Conservation (phyloP, 2,888 invertebrate genomes). For the Carpatolechia fugitivella region DNA sequence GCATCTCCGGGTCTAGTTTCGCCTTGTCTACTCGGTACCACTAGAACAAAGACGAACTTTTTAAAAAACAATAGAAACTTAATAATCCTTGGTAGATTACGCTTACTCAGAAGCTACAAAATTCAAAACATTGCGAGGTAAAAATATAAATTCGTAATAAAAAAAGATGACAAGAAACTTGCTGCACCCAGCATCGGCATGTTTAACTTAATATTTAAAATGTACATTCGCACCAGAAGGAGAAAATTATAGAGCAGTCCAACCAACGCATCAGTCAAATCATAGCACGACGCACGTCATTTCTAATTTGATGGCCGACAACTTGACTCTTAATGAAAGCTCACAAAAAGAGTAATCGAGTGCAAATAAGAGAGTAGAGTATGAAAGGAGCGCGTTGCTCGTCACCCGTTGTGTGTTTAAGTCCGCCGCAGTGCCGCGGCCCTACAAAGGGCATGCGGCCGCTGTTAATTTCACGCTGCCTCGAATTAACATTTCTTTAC, state of each 20-base stretch:
- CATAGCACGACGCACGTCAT: conserved; percentile 42
- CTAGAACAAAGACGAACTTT: conserved; percentile 74
- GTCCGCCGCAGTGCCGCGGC: conserved; percentile 67
- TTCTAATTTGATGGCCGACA: conserved; percentile 69
- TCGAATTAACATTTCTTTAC: conserved; percentile 81
- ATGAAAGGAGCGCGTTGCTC: conserved; percentile 65
- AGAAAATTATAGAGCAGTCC: background rate
- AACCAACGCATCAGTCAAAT: background rate
- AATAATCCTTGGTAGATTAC: too few species aligned
- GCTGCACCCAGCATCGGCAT: background rate
- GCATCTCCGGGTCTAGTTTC: conserved; percentile 73
- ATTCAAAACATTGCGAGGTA: too few species aligned
- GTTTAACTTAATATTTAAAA: background rate
- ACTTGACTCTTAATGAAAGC: conserved; percentile 66
- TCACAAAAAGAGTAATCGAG: conserved; percentile 69
- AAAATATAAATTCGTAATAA: background rate
- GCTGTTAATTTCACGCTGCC: conserved; percentile 80
- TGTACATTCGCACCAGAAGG: background rate
- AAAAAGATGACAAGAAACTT: background rate
- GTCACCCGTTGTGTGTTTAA: conserved; percentile 79
- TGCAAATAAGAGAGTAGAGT: conserved; percentile 73
- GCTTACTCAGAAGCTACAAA: too few species aligned
- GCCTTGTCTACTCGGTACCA: conserved; percentile 85
- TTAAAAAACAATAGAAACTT: too few species aligned
- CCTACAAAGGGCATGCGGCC: conserved; percentile 74